These are phyloP conservation scores for Harmothoe impar DNA, from an alignment of 2,888 invertebrate species.

Conservation along the genomic window DNA sequence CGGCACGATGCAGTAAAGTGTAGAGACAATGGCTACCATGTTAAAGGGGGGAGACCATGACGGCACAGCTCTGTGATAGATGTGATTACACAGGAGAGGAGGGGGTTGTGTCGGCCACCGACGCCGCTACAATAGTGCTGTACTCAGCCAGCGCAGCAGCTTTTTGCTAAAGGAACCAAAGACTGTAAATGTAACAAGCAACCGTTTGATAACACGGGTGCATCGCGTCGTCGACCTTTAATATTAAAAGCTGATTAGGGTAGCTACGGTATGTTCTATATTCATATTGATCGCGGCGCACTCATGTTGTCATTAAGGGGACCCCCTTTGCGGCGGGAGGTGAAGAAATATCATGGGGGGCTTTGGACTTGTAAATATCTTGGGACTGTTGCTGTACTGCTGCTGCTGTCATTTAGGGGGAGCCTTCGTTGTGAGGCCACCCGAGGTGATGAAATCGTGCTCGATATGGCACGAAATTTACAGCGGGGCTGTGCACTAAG, in stretches of 20 bases:
- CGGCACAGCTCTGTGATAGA: constrained; percentile 48
- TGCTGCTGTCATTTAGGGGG: not conserved
- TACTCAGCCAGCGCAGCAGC: not conserved
- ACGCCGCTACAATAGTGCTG: not conserved
- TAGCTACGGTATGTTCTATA: not conserved
- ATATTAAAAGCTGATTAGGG: constrained; percentile 13
- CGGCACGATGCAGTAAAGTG: not conserved
- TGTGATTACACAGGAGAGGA: not conserved
- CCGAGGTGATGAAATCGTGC: not conserved
- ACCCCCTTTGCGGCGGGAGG: not conserved
- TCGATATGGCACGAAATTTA: not conserved
- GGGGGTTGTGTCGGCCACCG: not conserved
- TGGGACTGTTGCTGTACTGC: not conserved
- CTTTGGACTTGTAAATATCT: not conserved
- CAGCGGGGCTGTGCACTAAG: not conserved
- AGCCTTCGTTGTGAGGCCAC: not conserved
- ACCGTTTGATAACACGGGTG: not conserved
- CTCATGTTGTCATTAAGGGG: not conserved
- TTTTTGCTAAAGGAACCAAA: constrained; percentile 20
- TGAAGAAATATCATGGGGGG: not conserved
- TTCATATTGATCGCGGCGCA: not conserved
- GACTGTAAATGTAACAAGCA: not conserved
- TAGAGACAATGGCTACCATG: constrained; percentile 32
- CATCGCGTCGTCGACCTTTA: not conserved
- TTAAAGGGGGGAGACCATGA: constrained; percentile 11